Base-by-base conservation (phyloP, 2,113 vertebrate species). In the Nothoprocta pentlandii region DNA sequence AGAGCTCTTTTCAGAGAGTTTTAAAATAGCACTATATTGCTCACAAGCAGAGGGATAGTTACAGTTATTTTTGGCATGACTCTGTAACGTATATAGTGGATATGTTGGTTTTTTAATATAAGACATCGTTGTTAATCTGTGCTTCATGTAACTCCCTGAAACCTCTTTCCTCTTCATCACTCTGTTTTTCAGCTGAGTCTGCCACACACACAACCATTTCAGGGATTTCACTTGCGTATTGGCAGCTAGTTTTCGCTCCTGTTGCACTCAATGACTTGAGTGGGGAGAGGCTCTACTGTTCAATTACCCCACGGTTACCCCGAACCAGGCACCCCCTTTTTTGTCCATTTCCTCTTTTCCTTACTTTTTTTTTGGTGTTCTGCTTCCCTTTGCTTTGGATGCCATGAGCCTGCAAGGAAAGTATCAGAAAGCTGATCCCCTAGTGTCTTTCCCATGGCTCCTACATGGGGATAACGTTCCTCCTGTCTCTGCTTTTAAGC, bases 11-110 rank as follows among this genome's bases (percentile, higher is more conserved):
- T 69, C 61, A 71, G 79, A 90, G 51, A 69, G 63, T 87, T 90
- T 92, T 71, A 80, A 91, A 93, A 83, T 69, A 85, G 41, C 15
- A 32, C 46, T 51, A 5, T 66, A 73, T 20, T 84, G 78, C 66
- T 91, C 53, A 85, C 68, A 90, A 96, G 63, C 51, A 81, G 53
- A 63, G 69, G 32, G 54, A 90, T 26, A 82, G 67, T 56, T 82
- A 39, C 3, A 71, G 75, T 39, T 94, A 69, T 74, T 92, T 91
- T 79, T 89, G 62, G 58, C 39, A 79, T 77, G 73, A 8, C 36
- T 94, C 36, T 86, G 12, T 49, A 86, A 32, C 0, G 0, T 26
- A 39, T 49, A 87, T 30, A 46, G 46, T 39, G 68, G 73, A 28
- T 56, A 51, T n/a, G 56, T 20, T 56, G 15, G 21, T 2, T 46